These are phyloP conservation scores for Chiroxiphia lanceolata DNA, from an alignment of 2,797 vertebrate genomes.

Conservation along the genomic window DNA sequence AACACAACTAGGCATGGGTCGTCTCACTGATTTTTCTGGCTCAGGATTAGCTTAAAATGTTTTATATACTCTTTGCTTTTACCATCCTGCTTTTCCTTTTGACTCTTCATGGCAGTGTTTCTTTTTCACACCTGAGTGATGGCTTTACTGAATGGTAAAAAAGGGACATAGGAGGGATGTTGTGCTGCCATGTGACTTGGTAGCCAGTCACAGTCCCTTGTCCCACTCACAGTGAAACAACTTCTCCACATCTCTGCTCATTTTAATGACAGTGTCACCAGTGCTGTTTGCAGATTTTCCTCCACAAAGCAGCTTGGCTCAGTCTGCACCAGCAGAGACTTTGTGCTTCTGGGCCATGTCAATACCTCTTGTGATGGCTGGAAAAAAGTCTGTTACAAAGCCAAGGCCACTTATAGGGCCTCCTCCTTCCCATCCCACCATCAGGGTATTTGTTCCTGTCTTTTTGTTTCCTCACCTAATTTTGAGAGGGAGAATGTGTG, in stretches of 20 bases:
- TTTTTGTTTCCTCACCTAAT: neutral
- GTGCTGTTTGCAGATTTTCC: neutral
- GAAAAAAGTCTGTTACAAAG: neutral
- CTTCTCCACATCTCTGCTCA: neutral
- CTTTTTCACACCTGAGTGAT: neutral
- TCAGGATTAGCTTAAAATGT: neutral
- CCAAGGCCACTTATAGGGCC: neutral
- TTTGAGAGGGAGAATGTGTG: neutral
- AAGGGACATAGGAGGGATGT: neutral
- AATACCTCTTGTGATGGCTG: neutral
- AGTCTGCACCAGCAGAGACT: neutral
- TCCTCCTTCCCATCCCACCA: neutral
- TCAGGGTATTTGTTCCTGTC: neutral
- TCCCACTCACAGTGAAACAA: neutral
- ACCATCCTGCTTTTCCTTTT: neutral
- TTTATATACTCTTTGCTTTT: neutral
- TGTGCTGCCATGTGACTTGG: neutral
- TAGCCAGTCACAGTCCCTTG: neutral
- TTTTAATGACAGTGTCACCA: neutral
- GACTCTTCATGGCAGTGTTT: neutral
- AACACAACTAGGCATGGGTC: neutral
- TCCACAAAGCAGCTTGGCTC: neutral
- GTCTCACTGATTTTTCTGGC: neutral
- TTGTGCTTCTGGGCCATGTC: accelerated
- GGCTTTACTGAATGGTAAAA: neutral